A percentile compares a stretch with the other conserved stretches of the same genome.
These are phyloP conservation scores for Alfaro cultratus DNA, from an alignment of 2,797 vertebrate genomes.

Conservation along the genomic window DNA sequence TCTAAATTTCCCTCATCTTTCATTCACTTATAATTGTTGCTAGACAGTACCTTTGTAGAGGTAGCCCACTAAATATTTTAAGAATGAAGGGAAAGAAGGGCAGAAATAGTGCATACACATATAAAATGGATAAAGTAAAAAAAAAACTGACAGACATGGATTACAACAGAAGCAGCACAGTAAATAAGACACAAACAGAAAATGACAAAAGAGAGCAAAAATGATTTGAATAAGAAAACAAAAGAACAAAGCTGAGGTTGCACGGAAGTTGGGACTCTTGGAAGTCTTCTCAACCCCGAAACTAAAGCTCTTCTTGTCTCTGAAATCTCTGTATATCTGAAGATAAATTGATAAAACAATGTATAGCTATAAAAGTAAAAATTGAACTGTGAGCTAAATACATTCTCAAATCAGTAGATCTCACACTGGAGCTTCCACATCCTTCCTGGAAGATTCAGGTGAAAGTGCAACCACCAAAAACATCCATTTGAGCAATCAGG, in stretches of 20 bases:
- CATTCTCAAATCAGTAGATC: background rate
- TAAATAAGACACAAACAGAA: background rate
- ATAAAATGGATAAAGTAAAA: background rate
- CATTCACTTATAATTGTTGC: conserved; percentile 12
- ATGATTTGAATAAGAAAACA: background rate
- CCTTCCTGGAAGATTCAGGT: background rate
- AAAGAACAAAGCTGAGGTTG: background rate
- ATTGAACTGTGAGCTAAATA: background rate
- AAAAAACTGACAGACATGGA: background rate
- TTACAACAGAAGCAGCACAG: background rate
- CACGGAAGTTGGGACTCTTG: background rate
- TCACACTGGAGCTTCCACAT: background rate
- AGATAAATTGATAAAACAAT: background rate
- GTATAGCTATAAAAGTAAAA: background rate
- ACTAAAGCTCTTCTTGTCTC: background rate
- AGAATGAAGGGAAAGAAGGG: background rate
- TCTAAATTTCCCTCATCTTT: conserved; percentile 5
- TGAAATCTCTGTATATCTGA: background rate
- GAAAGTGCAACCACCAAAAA: background rate
- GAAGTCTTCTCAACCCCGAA: background rate
- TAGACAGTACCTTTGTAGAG: conserved; percentile 1
- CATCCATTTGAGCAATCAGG: background rate
- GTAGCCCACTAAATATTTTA: background rate
- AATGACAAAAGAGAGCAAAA: background rate
- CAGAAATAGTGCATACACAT: background rate